phyloP scores from a whole-genome alignment of 2,113 vertebrate genomes.

The Pygoscelis adeliae region DNA sequence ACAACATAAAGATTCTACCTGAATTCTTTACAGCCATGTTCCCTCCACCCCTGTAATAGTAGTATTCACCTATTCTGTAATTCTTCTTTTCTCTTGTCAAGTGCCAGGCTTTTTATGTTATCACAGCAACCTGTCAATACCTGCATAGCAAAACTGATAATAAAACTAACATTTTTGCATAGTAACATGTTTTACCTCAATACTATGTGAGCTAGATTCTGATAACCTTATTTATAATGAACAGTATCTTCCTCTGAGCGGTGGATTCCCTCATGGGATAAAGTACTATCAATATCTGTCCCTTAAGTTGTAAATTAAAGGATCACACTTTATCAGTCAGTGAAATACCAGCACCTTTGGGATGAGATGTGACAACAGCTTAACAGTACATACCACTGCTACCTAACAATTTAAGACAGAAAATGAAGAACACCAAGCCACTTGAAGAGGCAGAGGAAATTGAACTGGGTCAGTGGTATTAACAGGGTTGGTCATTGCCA shows the following conservation, averaged over 20 bases:
- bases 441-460: neutral
- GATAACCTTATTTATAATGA: constrained; percentile 34
- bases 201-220: neutral
- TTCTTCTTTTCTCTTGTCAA: neutral
- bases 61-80: neutral
- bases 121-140: constrained; percentile 34
- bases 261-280: constrained; percentile 3
- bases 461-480: neutral
- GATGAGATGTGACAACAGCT: constrained; percentile 33
- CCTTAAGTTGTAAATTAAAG: constrained; percentile 49
- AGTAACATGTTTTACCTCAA: neutral
- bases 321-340: constrained; percentile 31
- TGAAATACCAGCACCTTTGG: constrained; percentile 32
- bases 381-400: neutral
- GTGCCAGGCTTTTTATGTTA: neutral
- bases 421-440: neutral
- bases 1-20: neutral
- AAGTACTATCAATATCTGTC: constrained; percentile 27
- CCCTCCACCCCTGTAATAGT: neutral
- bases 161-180: neutral
- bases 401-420: neutral
- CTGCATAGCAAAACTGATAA: neutral
- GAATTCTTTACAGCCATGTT: neutral
- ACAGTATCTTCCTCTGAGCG: neutral
- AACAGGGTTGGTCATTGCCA: neutral